Evolutionary conservation across 30 jellyfish, hydroid and myxozoan species (phyloP).

Genomic region (Morbakka virulenta): DNA sequence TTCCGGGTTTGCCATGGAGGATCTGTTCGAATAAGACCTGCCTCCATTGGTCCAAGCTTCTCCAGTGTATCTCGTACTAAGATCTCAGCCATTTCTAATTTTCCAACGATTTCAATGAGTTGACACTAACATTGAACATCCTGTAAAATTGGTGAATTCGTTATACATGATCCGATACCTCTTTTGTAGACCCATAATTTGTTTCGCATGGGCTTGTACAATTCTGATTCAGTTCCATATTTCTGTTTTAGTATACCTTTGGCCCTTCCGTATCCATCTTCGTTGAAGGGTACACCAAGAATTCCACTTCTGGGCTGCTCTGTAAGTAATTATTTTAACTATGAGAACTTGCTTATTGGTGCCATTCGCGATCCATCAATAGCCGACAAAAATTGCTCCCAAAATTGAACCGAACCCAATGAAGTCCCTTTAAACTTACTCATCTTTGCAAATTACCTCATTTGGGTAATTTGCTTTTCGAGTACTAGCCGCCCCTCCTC

Average conservation of each 20-base stretch:
- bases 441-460: too few relatives aligned
- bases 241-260: background rate
- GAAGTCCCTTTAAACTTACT: too few relatives aligned
- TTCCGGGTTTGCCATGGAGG: conserved; percentile 36
- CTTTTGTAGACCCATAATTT: conserved; percentile 8
- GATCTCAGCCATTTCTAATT: conserved; percentile 37
- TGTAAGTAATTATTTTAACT: conserved; percentile 14
- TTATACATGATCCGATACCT: background rate
- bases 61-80: conserved; percentile 37
- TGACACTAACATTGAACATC: conserved; percentile 1
- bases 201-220: conserved; percentile 22
- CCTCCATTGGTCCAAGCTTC: conserved; percentile 34
- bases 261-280: conserved; percentile 25
- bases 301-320: conserved; percentile 18
- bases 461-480: too few relatives aligned
- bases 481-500: too few relatives aligned
- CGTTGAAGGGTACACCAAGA: conserved; percentile 44
- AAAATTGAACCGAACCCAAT: conserved; percentile 32
- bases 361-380: conserved; percentile 12
- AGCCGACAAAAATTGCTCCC: conserved; percentile 25
- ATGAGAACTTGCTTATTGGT: conserved; percentile 31
- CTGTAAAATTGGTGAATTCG: conserved; percentile 42
- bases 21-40: conserved; percentile 11
- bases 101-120: conserved; percentile 39
- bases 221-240: conserved; percentile 33